phyloP scores from a whole-genome alignment of 2,888 invertebrate species.

The Calephelis perditalis region DNA sequence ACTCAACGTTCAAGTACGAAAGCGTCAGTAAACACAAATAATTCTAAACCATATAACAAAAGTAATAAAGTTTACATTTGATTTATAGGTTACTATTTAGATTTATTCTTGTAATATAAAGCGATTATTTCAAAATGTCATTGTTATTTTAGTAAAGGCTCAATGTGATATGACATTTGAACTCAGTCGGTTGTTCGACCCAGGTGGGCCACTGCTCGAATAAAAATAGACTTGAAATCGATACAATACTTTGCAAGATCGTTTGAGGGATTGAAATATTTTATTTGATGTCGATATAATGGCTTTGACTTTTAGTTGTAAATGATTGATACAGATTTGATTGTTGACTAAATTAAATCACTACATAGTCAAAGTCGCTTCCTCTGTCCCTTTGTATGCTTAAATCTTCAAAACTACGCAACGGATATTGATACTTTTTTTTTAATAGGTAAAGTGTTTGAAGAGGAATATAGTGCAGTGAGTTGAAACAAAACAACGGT shows the following conservation, averaged over 20 bases:
- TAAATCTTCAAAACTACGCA: too few relatives aligned
- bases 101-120: constrained; percentile 10
- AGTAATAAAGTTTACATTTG: neutral
- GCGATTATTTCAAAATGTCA: constrained; percentile 14
- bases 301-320: too few relatives aligned
- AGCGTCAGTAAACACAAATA: neutral
- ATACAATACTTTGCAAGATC: constrained; percentile 52
- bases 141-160: constrained; percentile 17
- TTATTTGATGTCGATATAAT: constrained; percentile 4
- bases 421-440: too few relatives aligned
- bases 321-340: too few relatives aligned
- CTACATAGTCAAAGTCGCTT: too few relatives aligned
- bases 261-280: constrained; percentile 35
- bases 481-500: too few relatives aligned
- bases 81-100: neutral
- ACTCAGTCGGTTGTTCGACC: constrained; percentile 32
- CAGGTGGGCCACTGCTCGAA: constrained; percentile 44
- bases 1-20: constrained; percentile 7
- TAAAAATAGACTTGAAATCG: constrained; percentile 62
- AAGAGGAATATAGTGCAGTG: too few relatives aligned
- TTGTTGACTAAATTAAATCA: neutral
- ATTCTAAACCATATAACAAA: neutral
- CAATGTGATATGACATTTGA: constrained; percentile 22
- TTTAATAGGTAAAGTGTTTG: too few relatives aligned
- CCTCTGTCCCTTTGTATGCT: too few relatives aligned